Conservation (phyloP, 2,888 invertebrate genomes). For the Cephus pulcher region DNA sequence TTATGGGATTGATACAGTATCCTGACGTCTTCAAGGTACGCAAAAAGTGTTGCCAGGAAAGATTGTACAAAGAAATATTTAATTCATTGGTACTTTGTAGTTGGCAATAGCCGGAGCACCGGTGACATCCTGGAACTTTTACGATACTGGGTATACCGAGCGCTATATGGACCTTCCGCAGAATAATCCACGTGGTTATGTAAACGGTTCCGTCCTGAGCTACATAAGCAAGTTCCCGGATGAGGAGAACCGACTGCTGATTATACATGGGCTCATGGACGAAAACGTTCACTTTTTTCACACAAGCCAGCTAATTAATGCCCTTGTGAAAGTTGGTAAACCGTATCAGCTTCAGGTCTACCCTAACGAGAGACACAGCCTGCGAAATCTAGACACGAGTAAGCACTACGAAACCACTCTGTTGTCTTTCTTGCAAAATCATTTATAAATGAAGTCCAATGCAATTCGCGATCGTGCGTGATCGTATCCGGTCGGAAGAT, state of each 20-base stretch:
- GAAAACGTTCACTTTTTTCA: constrained; percentile 99
- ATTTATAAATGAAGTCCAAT: constrained; percentile 68
- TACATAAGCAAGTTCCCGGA: constrained; percentile 91
- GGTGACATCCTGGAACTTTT: constrained; percentile 96
- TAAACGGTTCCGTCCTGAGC: constrained; percentile 85
- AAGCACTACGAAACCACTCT: constrained; percentile 97
- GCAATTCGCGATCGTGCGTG: neutral
- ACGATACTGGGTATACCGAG: constrained; percentile 99
- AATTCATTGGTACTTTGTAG: constrained; percentile 51
- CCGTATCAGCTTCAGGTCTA: constrained; percentile 96
- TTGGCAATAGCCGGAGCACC: constrained; percentile 96
- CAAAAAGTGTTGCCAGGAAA: neutral
- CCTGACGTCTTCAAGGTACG: constrained; percentile 91
- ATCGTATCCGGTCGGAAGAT: neutral
- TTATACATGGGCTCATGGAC: constrained; percentile 97
- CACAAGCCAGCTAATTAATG: constrained; percentile 90
- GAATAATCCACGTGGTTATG: constrained; percentile 83
- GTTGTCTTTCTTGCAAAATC: constrained; percentile 89
- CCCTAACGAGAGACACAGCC: constrained; percentile 95
- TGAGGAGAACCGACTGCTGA: constrained; percentile 89
- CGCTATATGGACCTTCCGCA: constrained; percentile 93
- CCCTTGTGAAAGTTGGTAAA: constrained; percentile 93
- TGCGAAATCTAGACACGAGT: constrained; percentile 92
- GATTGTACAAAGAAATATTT: neutral
- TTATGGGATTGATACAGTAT: constrained; percentile 93